Conservation (phyloP, 2,113 vertebrate species). For the Brachyhypopomus occidentalis region DNA sequence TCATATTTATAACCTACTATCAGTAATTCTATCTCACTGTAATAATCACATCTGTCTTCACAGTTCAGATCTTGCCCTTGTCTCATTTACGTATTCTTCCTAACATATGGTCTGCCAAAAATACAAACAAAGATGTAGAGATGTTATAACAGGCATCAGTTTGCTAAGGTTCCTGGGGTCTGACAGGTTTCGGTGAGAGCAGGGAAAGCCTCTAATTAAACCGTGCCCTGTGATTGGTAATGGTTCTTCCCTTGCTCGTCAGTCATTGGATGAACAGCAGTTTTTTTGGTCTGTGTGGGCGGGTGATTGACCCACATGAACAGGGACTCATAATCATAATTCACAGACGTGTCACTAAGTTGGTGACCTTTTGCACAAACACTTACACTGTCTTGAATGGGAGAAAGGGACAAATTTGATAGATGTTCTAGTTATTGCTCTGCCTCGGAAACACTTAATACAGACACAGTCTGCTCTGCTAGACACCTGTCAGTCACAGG, state of each 20-base stretch:
- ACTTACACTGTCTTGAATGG: constrained; percentile 38
- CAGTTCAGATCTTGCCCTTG: background rate
- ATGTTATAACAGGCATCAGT: background rate
- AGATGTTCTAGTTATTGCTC: no score
- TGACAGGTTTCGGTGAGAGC: constrained; percentile 64
- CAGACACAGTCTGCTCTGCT: no score
- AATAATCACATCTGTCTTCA: constrained; percentile 1
- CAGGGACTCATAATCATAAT: constrained; percentile 58
- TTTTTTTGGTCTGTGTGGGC: constrained; percentile 54
- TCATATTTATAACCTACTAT: no score
- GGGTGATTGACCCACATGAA: background rate
- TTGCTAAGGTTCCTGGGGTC: constrained; percentile 21
- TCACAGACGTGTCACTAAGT: constrained; percentile 39
- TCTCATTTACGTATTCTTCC: background rate
- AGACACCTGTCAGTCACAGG: no score
- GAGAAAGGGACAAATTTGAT: no score
- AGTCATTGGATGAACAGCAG: constrained; percentile 70
- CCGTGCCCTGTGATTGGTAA: constrained; percentile 67
- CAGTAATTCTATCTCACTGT: no score
- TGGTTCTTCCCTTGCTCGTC: constrained; percentile 60
- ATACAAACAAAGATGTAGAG: constrained; percentile 22
- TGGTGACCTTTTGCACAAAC: background rate
- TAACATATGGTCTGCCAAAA: background rate
- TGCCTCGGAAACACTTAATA: no score
- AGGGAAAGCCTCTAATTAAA: constrained; percentile 70